Evolutionary conservation across 2,113 vertebrate genomes (phyloP).

Genomic region (Ancistrus triradiatus): DNA sequence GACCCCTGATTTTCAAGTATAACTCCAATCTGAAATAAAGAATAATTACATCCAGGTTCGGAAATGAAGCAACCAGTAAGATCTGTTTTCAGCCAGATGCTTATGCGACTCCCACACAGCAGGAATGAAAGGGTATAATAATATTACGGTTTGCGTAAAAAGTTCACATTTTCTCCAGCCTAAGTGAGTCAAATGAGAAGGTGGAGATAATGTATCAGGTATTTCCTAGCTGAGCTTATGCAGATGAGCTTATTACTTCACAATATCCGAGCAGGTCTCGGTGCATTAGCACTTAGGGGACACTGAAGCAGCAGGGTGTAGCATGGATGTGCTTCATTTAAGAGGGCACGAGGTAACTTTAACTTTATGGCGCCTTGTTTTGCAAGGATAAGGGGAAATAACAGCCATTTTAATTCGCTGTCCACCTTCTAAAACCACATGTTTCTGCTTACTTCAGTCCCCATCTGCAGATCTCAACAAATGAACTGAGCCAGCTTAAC

Average conservation of each 20-base stretch:
- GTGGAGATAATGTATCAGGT: conserved; percentile 14
- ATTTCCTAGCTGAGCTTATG: conserved; percentile 5
- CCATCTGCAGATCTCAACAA: conserved; percentile 10
- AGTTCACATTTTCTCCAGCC: background rate
- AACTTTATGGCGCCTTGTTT: conserved; percentile 22
- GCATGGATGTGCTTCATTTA: background rate
- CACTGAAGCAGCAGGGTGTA: background rate
- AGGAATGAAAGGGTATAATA: conserved; percentile 16
- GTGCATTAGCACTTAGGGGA: conserved; percentile 25
- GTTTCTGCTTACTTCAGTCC: conserved; percentile 19
- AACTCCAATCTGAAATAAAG: conserved; percentile 1
- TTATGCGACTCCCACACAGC: conserved; percentile 17
- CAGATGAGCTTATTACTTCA: conserved; percentile 8
- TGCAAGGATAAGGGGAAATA: conserved; percentile 14
- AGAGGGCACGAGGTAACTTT: conserved; percentile 10
- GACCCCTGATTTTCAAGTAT: background rate
- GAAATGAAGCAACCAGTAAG: background rate
- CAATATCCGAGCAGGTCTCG: conserved; percentile 10
- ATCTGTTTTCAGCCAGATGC: conserved; percentile 13
- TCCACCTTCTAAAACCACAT: conserved; percentile 11
- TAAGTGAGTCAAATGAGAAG: conserved; percentile 12
- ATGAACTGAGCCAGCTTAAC: conserved; percentile 15
- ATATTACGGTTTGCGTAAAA: conserved; percentile 2
- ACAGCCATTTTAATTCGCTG: conserved; percentile 18
- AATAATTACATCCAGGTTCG: conserved; percentile 13